Evolutionary conservation across 1,140 invertebrate species (phyloP).

Genomic region (Drosophila ananassae): DNA sequence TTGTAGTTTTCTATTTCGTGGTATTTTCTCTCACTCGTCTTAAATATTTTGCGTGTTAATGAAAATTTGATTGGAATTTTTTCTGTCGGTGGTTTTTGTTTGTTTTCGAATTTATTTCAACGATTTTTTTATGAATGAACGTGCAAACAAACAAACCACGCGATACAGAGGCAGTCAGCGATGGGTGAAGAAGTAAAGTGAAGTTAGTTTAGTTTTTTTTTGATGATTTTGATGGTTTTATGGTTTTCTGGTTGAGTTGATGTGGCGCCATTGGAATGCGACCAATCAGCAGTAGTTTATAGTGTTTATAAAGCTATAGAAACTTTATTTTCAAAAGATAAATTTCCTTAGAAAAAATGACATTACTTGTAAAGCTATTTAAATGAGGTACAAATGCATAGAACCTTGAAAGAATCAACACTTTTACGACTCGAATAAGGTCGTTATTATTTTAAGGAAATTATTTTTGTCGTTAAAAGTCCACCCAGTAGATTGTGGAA

Average conservation of each 20-base stretch:
- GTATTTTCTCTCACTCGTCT: conserved; percentile 11
- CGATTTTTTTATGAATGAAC: conserved; percentile 74
- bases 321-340: too few species aligned
- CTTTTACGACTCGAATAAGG: conserved; percentile 35
- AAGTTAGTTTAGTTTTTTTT: conserved; percentile 1
- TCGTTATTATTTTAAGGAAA: conserved; percentile 28
- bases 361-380: too few species aligned
- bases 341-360: too few species aligned
- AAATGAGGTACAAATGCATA: too few species aligned
- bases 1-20: conserved; percentile 24
- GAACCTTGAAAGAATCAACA: too few species aligned
- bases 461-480: conserved; percentile 38
- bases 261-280: conserved; percentile 18
- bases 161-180: conserved; percentile 23
- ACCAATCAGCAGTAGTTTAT: conserved; percentile 16
- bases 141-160: conserved; percentile 53
- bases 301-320: not conserved
- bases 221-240: not conserved
- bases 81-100: conserved; percentile 48
- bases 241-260: conserved; percentile 14
- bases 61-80: conserved; percentile 70
- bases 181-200: conserved; percentile 8
- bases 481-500: conserved; percentile 1
- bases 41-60: conserved; percentile 52
- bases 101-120: conserved; percentile 54